A percentile compares a stretch with the other conserved stretches of the same genome.
phyloP scores from a whole-genome alignment of 2,113 vertebrate genomes.

The Catharus bicknelli region DNA sequence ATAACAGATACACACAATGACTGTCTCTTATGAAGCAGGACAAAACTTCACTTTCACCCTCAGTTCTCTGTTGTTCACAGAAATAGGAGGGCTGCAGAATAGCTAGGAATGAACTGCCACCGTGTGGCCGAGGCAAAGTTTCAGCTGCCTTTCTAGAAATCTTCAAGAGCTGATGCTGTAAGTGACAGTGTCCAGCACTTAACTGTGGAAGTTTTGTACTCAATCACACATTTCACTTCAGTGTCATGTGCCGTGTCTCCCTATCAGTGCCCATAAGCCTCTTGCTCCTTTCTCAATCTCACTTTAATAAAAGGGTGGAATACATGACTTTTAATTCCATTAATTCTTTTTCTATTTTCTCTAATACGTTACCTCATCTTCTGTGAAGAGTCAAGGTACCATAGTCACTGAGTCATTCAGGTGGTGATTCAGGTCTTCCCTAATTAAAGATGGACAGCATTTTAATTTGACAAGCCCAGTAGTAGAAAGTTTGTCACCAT shows the following conservation, averaged over 20 bases:
- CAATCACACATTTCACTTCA: rapidly evolving
- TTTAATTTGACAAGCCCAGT: background rate
- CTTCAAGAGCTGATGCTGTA: background rate
- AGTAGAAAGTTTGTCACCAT: background rate
- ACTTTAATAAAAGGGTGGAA: background rate
- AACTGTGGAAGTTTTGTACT: background rate
- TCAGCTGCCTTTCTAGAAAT: background rate
- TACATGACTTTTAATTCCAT: background rate
- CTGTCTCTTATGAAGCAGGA: background rate
- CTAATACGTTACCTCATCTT: background rate
- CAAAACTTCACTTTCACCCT: background rate
- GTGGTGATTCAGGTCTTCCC: background rate
- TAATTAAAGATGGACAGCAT: background rate
- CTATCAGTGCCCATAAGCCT: background rate
- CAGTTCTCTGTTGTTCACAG: background rate
- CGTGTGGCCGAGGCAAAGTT: constrained; percentile 51
- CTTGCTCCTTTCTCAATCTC: background rate
- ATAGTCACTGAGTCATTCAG: background rate
- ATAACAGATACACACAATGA: background rate
- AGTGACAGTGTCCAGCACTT: background rate
- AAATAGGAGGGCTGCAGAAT: constrained; percentile 1
- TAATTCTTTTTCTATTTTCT: background rate
- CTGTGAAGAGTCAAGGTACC: background rate
- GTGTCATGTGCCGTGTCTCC: background rate
- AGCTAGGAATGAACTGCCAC: constrained; percentile 65